Evolutionary conservation across 2,888 invertebrate species (phyloP).

Genomic region (Eristalis pertinax): DNA sequence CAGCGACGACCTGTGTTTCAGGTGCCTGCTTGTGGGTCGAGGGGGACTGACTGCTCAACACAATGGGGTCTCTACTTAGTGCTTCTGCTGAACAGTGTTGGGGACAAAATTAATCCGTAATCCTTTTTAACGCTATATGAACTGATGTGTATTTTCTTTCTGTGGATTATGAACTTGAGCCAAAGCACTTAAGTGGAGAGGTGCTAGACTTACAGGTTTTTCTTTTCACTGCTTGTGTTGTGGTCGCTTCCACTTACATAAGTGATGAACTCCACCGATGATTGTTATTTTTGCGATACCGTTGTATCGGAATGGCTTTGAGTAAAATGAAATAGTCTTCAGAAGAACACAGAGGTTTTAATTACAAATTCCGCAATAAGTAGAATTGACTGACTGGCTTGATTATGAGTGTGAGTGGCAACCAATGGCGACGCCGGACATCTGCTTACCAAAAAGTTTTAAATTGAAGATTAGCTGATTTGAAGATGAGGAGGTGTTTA

Average conservation of each 20-base stretch:
- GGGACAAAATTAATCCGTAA: neutral
- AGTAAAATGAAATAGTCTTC: too few species aligned
- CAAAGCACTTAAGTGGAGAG: neutral
- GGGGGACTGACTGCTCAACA: neutral
- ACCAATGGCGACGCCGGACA: too few species aligned
- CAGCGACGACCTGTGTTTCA: conserved; percentile 20
- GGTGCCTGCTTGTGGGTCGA: neutral
- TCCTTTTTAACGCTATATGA: neutral
- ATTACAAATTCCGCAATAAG: too few species aligned
- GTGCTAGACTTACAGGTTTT: neutral
- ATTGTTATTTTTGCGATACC: neutral
- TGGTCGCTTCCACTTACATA: neutral
- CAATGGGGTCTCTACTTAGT: neutral
- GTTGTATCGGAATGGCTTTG: neutral
- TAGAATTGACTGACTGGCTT: too few species aligned
- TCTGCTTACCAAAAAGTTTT: too few species aligned
- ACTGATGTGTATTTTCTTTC: neutral
- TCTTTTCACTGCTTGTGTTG: neutral
- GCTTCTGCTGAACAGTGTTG: neutral
- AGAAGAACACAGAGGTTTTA: too few species aligned
- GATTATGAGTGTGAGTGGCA: too few species aligned
- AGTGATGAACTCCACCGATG: neutral
- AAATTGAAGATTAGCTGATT: too few species aligned
- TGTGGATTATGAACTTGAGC: neutral
- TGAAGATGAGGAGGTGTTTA: too few species aligned